Conservation (phyloP, 2,113 vertebrate genomes). For the Sphaerodactylus townsendi region DNA sequence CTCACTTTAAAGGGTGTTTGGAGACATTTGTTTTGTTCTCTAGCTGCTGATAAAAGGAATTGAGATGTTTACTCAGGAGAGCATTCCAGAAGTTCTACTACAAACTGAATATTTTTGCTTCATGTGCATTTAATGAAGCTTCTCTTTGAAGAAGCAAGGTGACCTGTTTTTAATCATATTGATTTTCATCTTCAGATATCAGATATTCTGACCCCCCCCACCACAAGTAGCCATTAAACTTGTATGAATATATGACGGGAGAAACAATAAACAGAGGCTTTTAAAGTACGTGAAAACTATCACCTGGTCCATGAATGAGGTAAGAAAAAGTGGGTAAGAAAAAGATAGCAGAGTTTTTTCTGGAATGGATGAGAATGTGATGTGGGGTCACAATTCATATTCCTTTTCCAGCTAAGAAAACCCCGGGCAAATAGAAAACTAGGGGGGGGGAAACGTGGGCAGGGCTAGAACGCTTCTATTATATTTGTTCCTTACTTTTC, state of each 20-base stretch:
- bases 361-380: too few relatives aligned
- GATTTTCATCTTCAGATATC: background rate
- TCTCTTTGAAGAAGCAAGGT: constrained; percentile 10
- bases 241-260: background rate
- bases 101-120: background rate
- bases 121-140: background rate
- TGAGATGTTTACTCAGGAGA: background rate
- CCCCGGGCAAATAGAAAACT: too few relatives aligned
- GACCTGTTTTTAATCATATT: background rate
- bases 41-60: constrained; percentile 4
- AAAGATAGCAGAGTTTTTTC: too few relatives aligned
- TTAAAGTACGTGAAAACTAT: background rate
- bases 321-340: background rate
- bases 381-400: too few relatives aligned
- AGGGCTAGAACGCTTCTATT: too few relatives aligned
- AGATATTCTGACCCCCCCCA: background rate
- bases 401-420: too few relatives aligned
- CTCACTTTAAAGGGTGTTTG: background rate
- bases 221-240: background rate
- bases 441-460: too few relatives aligned
- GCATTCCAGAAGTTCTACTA: background rate
- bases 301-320: background rate
- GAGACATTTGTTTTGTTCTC: constrained; percentile 6
- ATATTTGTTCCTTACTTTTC: too few relatives aligned
- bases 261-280: background rate